phyloP scores from a whole-genome alignment of 2,113 vertebrate genomes.

The Saccopteryx leptura region DNA sequence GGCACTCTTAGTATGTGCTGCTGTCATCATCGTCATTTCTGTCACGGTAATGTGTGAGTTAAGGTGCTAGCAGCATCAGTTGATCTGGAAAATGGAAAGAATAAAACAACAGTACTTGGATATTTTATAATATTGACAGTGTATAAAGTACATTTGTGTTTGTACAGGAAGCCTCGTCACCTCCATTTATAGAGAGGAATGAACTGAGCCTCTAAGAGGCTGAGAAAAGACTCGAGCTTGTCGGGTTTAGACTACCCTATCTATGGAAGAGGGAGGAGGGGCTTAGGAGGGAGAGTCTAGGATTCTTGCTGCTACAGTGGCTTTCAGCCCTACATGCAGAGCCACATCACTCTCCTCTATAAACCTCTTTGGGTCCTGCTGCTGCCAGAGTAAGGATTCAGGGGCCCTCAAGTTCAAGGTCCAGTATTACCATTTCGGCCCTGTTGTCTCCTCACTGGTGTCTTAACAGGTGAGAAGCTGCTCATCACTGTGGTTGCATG shows the following conservation, averaged over 20 bases:
- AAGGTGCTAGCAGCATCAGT: neutral
- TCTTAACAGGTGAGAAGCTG: neutral
- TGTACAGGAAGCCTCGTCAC: constrained; percentile 18
- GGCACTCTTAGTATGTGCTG: neutral
- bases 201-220: constrained; percentile 1
- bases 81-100: constrained; percentile 36
- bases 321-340: neutral
- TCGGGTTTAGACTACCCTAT: neutral
- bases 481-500: neutral
- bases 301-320: neutral
- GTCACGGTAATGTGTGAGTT: neutral
- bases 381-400: neutral
- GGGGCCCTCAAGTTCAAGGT: neutral
- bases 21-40: neutral
- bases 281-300: neutral
- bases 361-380: neutral
- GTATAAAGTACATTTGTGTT: neutral
- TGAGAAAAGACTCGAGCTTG: neutral
- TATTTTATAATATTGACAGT: neutral
- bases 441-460: neutral
- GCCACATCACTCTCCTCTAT: neutral
- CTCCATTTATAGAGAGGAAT: neutral
- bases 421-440: neutral
- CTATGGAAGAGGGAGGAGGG: neutral
- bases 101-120: constrained; percentile 5